phyloP scores from a whole-genome alignment of 1,140 invertebrate species.

The Heterodera schachtii region DNA sequence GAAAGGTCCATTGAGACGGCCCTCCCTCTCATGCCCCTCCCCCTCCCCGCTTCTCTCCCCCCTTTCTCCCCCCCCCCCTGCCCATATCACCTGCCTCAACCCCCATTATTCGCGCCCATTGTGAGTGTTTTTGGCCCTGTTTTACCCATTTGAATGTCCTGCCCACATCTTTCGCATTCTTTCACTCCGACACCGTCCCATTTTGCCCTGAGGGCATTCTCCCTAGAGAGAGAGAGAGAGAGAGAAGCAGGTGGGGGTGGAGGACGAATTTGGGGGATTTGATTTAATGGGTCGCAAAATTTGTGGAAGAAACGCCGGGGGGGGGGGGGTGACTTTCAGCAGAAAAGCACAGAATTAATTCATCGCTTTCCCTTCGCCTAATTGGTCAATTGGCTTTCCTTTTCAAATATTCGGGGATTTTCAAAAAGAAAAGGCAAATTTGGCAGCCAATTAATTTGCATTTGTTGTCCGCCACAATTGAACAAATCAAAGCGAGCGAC shows the following conservation, averaged over 20 bases:
- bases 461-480: neutral
- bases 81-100: too few relatives aligned
- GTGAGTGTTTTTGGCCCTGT: neutral
- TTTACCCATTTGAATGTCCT: neutral
- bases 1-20: neutral
- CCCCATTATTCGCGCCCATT: neutral
- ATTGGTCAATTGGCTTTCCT: neutral
- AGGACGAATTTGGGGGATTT: neutral
- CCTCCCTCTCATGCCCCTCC: neutral
- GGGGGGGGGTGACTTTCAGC: too few relatives aligned
- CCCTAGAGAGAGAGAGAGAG: neutral
- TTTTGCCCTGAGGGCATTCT: neutral
- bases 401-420: neutral
- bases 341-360: too few relatives aligned
- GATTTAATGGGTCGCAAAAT: neutral
- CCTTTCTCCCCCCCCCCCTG: too few relatives aligned
- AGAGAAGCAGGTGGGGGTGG: neutral
- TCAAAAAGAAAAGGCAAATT: neutral
- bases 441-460: conserved; percentile 18
- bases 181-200: neutral
- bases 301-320: neutral
- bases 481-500: conserved; percentile 10
- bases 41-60: neutral
- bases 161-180: neutral
- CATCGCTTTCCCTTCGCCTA: neutral